phyloP scores from a whole-genome alignment of 2,113 vertebrate species.

The Axis porcinus region DNA sequence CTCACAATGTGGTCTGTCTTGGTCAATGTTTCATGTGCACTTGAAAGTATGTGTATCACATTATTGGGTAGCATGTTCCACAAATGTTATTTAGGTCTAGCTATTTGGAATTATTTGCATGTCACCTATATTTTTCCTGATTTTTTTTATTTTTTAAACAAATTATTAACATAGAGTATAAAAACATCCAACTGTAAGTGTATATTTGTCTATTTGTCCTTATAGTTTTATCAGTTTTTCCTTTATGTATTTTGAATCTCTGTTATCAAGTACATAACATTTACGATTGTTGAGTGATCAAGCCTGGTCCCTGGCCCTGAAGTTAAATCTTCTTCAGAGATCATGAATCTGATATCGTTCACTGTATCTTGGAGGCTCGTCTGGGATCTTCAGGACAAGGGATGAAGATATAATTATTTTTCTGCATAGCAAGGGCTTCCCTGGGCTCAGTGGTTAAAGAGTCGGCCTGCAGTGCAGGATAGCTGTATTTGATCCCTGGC shows the following conservation, averaged over 20 bases:
- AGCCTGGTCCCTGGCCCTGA: neutral
- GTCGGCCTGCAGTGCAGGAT: neutral
- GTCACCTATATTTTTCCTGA: neutral
- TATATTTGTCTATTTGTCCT: neutral
- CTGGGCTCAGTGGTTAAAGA: neutral
- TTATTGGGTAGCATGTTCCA: neutral
- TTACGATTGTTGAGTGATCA: neutral
- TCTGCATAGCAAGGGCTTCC: neutral
- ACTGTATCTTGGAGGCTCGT: neutral
- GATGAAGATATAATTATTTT: neutral
- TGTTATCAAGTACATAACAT: neutral
- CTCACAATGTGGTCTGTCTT: neutral
- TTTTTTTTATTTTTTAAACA: neutral
- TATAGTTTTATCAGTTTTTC: neutral
- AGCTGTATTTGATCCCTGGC: neutral
- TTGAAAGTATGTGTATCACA: neutral
- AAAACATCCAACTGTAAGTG: neutral
- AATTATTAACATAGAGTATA: neutral
- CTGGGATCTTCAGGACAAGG: neutral
- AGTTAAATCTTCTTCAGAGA: neutral
- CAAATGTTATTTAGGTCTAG: neutral
- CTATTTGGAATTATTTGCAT: neutral
- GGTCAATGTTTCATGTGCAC: neutral
- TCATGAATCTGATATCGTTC: neutral
- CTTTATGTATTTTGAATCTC: neutral